These are phyloP conservation scores for Heliconius ethilla DNA, from an alignment of 2,888 invertebrate genomes.

Conservation along the genomic window DNA sequence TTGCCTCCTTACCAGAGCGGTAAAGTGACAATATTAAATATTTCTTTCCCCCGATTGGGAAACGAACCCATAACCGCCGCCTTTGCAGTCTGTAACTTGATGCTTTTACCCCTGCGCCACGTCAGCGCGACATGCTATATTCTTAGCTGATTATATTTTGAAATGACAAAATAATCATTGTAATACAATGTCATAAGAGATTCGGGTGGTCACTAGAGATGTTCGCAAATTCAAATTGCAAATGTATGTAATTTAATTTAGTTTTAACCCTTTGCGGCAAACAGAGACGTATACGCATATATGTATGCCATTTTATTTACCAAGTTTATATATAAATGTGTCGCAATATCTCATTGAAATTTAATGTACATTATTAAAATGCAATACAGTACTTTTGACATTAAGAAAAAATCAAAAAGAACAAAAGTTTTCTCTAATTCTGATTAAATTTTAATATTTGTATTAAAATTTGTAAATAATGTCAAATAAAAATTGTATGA, in stretches of 20 bases:
- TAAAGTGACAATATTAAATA: no score
- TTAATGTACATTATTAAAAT: neutral
- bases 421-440: neutral
- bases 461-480: neutral
- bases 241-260: neutral
- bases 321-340: no score
- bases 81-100: no score
- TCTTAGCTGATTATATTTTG: neutral
- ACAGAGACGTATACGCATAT: neutral
- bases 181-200: neutral
- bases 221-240: neutral
- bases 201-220: constrained; percentile 5
- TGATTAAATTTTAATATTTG: neutral
- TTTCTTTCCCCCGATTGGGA: no score
- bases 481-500: neutral
- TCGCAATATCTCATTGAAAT: no score
- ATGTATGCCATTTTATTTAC: no score
- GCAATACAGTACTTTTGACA: neutral
- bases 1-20: no score
- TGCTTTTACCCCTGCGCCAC: no score
- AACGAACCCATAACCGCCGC: no score
- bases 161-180: neutral
- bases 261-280: neutral
- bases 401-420: neutral
- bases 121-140: no score